Base-by-base conservation (phyloP, 1,140 invertebrate genomes). In the Psix sp. region DNA sequence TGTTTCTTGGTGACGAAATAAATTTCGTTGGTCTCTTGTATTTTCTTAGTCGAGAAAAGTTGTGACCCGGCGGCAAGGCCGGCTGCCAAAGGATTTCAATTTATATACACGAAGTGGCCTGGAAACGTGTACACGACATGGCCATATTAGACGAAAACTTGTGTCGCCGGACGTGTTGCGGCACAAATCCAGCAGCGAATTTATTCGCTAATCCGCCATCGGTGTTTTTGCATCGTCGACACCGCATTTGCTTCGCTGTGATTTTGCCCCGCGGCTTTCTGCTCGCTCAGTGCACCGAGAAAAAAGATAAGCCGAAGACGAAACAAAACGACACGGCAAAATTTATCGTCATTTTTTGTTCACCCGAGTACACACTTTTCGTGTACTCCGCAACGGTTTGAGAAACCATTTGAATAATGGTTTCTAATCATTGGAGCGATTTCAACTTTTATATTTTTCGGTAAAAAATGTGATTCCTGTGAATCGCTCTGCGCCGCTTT, bases 91-190 rank as follows among this genome's bases (percentile, higher is more conserved):
- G 52, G 51, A 29, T 40, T 68, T 75, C 65, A 51, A 70, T 66
- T 74, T 66, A n/a, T n/a, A n/a, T n/a, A n/a, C n/a, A 59, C 62
- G 42, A 18, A 59, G 48, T 29, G 20, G 18, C 36, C 56, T 38
- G 49, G 42, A 62, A 67, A 74, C 48, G 66, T 65, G 72, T 75
- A 68, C 70, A 75, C 60, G 60, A 66, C 63, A 56, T 40, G 51
- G 31, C 40, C 42, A 29, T 57, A 74, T 63, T 42, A 38, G 38
- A 63, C 31, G 48, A 52, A 62, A 67, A 62, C 42, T 62, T 35
- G 15, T 42, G 48, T 56, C 49, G 1, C 13, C 36, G 66, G 56
- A 46, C 49, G 29, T 42, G 45, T 57, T 21, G 15, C 35, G 29
- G 24, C 21, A n/a, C 36, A 39, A 66, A 66, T 66, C 36, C 46